Percentiles rank a stretch among this genome's conserved stretches.
Conservation (phyloP, 1,140 invertebrate genomes). For the Lucilia cuprina region DNA sequence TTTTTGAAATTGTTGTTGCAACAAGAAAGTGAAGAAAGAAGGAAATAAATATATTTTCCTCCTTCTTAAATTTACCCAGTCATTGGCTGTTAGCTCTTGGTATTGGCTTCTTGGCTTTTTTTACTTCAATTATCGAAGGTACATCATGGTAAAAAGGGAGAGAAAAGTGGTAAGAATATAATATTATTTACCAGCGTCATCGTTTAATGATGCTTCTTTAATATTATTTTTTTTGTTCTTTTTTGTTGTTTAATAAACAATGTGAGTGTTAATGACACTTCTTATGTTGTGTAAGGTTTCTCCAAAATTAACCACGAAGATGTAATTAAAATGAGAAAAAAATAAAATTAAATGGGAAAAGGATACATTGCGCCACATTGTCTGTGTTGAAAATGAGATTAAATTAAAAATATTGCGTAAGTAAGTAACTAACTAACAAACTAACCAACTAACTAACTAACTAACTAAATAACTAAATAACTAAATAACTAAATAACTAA, state of each 20-base stretch:
- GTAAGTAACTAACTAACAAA: no score
- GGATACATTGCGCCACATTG: no score
- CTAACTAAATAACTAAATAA: no score
- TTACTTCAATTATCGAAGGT: not conserved
- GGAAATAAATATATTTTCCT: not conserved
- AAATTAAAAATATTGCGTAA: no score
- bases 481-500: no score
- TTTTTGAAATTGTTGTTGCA: not conserved
- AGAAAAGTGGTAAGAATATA: not conserved
- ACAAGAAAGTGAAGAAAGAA: not conserved
- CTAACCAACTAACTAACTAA: no score
- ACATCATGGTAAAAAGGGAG: not conserved
- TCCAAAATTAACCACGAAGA: constrained; percentile 11
- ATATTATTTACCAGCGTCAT: not conserved
- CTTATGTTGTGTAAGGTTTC: constrained; percentile 14
- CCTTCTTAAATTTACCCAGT: not conserved
- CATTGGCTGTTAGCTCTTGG: not conserved
- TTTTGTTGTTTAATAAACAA: not conserved
- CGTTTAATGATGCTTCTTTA: not conserved
- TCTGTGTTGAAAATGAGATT: no score
- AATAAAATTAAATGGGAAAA: not conserved
- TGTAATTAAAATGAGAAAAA: constrained; percentile 19
- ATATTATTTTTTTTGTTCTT: not conserved
- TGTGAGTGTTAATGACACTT: constrained; percentile 31
- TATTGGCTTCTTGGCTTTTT: constrained; percentile 6